Evolutionary conservation across 2,797 vertebrate genomes (phyloP).

Genomic region (Galaxias olidus): DNA sequence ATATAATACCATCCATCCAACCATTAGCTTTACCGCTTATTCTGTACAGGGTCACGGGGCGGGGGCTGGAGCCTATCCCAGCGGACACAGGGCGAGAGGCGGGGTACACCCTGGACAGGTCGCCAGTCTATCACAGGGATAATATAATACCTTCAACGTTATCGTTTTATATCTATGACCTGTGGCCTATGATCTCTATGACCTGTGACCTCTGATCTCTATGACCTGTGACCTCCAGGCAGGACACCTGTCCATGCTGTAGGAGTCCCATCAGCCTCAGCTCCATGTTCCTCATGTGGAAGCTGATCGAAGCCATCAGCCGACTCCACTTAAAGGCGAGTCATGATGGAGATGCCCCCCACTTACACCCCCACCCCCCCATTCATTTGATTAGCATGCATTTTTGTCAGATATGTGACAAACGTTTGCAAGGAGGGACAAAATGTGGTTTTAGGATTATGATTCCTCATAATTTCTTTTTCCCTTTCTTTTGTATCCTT

Average conservation of each 20-base stretch:
- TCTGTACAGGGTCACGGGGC: no score
- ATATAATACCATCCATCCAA: no score
- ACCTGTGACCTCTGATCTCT: no score
- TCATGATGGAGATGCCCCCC: no score
- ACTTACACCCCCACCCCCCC: not conserved
- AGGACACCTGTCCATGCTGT: slow-evolving; percentile 77
- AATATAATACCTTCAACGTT: no score
- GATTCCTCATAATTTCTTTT: not conserved
- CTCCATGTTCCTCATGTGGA: slow-evolving; percentile 67
- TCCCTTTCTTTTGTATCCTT: not conserved
- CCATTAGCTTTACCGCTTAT: no score
- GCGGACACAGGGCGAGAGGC: no score
- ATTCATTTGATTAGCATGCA: not conserved
- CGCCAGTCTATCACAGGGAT: no score
- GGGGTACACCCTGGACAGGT: no score
- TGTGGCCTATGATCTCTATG: no score
- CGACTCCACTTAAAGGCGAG: slow-evolving; percentile 74
- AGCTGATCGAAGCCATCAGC: slow-evolving; percentile 70
- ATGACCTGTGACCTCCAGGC: slow-evolving; percentile 50
- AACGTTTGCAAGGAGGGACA: not conserved
- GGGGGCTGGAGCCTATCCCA: no score
- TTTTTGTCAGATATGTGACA: not conserved
- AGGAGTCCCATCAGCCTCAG: slow-evolving; percentile 65
- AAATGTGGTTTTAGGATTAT: not conserved
- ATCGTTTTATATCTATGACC: no score